Base-by-base conservation (phyloP, 2,113 vertebrate genomes). In the Passer montanus region DNA sequence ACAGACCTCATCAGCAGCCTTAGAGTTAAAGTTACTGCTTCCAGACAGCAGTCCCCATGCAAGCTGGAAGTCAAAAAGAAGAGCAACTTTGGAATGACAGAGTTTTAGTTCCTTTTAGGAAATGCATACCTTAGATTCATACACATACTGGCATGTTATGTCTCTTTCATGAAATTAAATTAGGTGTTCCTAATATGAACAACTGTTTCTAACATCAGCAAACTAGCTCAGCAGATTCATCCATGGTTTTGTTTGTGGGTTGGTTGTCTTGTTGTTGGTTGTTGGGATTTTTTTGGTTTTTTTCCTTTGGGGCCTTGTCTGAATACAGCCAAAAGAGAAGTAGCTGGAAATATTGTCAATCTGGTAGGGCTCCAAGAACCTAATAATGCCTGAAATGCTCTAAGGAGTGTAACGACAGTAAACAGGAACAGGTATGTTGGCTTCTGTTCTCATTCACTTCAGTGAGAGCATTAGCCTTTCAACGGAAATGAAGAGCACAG, bases 1-100 rank as follows among this genome's bases (percentile, higher is more conserved):
- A 98, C 98, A 98, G 97, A 97, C 96, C 89, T 96, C 89, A 97
- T 98, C 97, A 94, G 98, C 95, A 60, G 94, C 97, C 97, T 97
- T 96, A 94, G 96, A 97, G 95, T 98, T 97, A 94, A 98, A 98
- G 98, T 97, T 98, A 97, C 97, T 97, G 94, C 98, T 98, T 98
- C 96, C 97, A 98, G 98, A 98, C 98, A 98, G 97, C 97, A 96
- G 97, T 97, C 97, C 96, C 94, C 70, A 94, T 19, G 90, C 92
- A 96, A 94, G 91, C 96, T 63, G 95, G 92, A 94, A 98, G 98
- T 98, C 97, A 98, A 97, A 95, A 90, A 97, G 97, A 97, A 96
- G 95, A 96, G 96, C 93, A 96, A 96, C 96, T 97, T 97, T 79
- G 95, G 96, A 97, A 96, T 98, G 98, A 98, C 97, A 98, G 96